Evolutionary conservation across 2,113 vertebrate genomes (phyloP).

Genomic region (Willisornis vidua): DNA sequence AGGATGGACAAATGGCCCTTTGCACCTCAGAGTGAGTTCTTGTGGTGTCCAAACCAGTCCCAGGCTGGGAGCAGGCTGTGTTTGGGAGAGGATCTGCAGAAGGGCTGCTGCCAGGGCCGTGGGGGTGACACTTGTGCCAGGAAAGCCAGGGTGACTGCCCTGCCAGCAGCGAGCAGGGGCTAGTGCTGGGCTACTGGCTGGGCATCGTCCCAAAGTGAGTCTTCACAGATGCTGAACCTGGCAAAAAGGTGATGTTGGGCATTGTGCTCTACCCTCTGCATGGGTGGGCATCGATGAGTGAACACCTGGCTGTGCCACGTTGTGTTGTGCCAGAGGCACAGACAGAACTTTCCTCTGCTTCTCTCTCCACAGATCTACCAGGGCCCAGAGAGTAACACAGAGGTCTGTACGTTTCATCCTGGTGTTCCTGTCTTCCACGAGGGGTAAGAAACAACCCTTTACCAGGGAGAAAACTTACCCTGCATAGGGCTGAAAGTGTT

Average conservation of each 20-base stretch:
- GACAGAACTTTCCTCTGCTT: background rate
- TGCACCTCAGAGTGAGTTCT: background rate
- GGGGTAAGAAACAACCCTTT: constrained; percentile 79
- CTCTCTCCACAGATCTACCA: constrained; percentile 79
- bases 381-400: constrained; percentile 79
- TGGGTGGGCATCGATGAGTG: background rate
- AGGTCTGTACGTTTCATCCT: constrained; percentile 86
- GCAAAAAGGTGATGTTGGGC: background rate
- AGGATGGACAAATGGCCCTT: background rate
- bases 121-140: background rate
- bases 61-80: background rate
- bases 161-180: background rate
- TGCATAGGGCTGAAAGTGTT: background rate
- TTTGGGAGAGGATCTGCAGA: background rate
- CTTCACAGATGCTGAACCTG: background rate
- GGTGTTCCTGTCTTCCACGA: constrained; percentile 93
- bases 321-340: fast-evolving
- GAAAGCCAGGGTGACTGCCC: background rate
- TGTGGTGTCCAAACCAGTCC: background rate
- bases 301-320: background rate
- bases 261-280: background rate
- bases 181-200: background rate
- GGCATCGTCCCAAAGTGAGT: background rate
- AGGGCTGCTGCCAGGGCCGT: background rate
- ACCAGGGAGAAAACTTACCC: background rate